Percentiles rank a stretch among this genome's conserved stretches.
Conservation (phyloP, 1,140 invertebrate species). For the Trissolcus basalis region DNA sequence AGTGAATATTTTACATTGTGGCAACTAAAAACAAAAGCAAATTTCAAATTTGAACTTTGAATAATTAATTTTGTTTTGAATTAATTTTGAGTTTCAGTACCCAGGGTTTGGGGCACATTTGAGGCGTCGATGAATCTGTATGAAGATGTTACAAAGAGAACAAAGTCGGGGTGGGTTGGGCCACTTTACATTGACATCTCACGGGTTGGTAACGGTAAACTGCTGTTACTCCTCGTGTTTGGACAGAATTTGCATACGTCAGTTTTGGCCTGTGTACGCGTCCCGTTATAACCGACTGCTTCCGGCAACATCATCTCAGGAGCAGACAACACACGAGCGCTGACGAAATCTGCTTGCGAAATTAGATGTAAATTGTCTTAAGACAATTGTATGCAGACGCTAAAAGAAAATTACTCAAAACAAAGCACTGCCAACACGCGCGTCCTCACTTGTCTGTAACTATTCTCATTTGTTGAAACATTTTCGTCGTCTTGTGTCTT, state of each 20-base stretch:
- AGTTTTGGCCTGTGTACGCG: constrained; percentile 66
- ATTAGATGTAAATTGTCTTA: constrained; percentile 61
- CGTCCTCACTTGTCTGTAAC: constrained; percentile 10
- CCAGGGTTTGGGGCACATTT: no score
- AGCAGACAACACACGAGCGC: constrained; percentile 32
- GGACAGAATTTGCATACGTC: constrained; percentile 74
- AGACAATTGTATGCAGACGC: constrained; percentile 40
- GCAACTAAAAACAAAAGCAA: no score
- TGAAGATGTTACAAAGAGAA: constrained; percentile 50
- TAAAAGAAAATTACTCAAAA: constrained; percentile 50
- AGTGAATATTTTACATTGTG: no score
- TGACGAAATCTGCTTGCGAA: constrained; percentile 52
- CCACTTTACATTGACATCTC: constrained; percentile 51
- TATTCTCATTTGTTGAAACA: constrained; percentile 37
- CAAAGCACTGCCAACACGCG: constrained; percentile 42
- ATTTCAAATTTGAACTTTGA: no score
- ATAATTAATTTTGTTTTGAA: neutral
- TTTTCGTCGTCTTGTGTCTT: constrained; percentile 18
- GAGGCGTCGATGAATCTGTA: constrained; percentile 27
- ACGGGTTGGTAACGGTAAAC: constrained; percentile 53
- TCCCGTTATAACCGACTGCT: constrained; percentile 33
- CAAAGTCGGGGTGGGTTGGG: constrained; percentile 24
- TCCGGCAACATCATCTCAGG: constrained; percentile 50
- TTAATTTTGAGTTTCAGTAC: neutral
- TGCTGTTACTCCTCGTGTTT: constrained; percentile 70